Evolutionary conservation across 2,797 vertebrate species (phyloP), one percentile per base, ranked within the genome.

Genomic region (Dipus sagitta): DNA sequence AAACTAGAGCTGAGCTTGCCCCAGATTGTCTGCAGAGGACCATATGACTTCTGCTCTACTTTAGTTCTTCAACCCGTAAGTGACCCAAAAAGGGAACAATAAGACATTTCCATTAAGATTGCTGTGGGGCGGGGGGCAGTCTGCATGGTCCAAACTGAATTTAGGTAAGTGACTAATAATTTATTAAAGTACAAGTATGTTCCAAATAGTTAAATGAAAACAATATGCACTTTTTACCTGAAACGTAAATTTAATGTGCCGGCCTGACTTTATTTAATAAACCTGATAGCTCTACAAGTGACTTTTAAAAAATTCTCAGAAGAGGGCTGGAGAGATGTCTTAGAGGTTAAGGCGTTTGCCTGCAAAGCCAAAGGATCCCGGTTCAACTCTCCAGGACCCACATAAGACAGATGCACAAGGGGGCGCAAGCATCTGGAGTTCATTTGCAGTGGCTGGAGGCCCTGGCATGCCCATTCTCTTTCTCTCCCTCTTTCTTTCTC

Each of bases 11-110:
- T 62, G 34, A 85, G 72, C 58, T 70, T 93, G 89, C 71, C 93
- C 96, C 94, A 97, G 96, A 96, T 96, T 95, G 90, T 88, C 91
- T 88, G 79, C 83, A 86, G 68, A 91, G 74, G 17, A 79, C 60
- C 64, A 64, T 89, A 93, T 90, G 86, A 89, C 85, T 95, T 92
- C 94, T 96, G 96, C 54, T 93, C 93, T 58, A 96, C n/a, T 95
- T 95, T 88, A 74, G 65, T 92, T 94, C 94, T 95, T 93, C 86
- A 95, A 91, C 91, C 67, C 58, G 6, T 76, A 72, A 75, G 76
- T 92, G 95, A 95, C 89, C 86, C 94, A 84, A 74, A 94, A 88
- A 93, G 79, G 23, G 70, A 94, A 65, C 8, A 91, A 72, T 12
- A 8, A 96, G 81, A 90, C 34, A 76, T 94, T 95, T 92, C 71